These are phyloP conservation scores for Tholera decimalis DNA, from an alignment of 2,888 invertebrate species.

Conservation along the genomic window DNA sequence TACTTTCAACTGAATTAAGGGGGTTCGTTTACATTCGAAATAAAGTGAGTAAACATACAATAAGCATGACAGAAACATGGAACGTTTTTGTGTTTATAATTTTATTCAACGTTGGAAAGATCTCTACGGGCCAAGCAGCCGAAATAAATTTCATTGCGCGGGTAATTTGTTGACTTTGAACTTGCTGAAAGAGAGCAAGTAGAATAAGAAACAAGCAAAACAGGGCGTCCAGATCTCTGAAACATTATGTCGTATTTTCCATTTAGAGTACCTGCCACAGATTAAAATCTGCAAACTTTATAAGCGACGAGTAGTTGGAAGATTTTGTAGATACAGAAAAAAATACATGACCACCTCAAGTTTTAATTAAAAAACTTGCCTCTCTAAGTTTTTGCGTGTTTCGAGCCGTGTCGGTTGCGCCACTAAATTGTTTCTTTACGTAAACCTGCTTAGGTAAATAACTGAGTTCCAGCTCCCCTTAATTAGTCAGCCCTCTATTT, in stretches of 20 bases:
- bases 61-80: constrained; percentile 1
- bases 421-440: constrained; percentile 52
- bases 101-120: constrained; percentile 20
- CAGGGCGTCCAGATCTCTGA: constrained; percentile 9
- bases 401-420: constrained; percentile 36
- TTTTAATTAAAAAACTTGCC: constrained; percentile 65
- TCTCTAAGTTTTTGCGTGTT: constrained; percentile 46
- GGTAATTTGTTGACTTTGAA: constrained; percentile 27
- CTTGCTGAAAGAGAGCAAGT: constrained; percentile 21
- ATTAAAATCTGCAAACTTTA: constrained; percentile 53
- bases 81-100: constrained; percentile 11
- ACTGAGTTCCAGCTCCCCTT: constrained; percentile 18
- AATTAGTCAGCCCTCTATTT: constrained; percentile 41
- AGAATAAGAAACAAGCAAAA: constrained; percentile 19
- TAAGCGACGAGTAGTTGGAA: constrained; percentile 48
- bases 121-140: constrained; percentile 20
- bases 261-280: constrained; percentile 44
- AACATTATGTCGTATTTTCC: constrained; percentile 37
- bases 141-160: constrained; percentile 27
- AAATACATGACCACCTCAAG: constrained; percentile 60
- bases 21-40: constrained; percentile 16
- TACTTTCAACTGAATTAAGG: constrained; percentile 41
- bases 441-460: constrained; percentile 45
- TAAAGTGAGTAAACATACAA: not conserved
- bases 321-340: constrained; percentile 52